These are phyloP conservation scores for Glyphotaelius pellucidus DNA, from an alignment of 2,888 invertebrate species.

Conservation along the genomic window DNA sequence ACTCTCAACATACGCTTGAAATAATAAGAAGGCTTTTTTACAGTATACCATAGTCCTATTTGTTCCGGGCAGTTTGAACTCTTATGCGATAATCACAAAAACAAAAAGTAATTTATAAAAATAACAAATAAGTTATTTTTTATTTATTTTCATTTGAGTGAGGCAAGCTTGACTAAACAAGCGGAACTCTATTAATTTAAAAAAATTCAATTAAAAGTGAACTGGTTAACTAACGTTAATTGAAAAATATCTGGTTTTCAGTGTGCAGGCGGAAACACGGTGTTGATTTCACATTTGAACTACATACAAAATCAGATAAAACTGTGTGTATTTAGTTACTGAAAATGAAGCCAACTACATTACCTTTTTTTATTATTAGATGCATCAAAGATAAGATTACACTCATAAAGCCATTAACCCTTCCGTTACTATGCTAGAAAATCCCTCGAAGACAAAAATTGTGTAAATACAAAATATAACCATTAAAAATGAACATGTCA, in stretches of 20 bases:
- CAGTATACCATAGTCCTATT: background rate
- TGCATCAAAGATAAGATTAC: background rate
- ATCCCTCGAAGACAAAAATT: too few relatives aligned
- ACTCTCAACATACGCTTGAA: too few relatives aligned
- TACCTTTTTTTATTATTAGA: background rate
- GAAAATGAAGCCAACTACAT: background rate
- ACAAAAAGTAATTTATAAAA: background rate
- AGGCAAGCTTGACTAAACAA: background rate
- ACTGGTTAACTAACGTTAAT: background rate
- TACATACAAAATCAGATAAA: background rate
- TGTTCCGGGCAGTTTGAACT: background rate
- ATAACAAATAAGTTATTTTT: background rate
- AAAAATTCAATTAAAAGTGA: background rate
- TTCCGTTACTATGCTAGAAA: too few relatives aligned
- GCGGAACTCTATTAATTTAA: background rate
- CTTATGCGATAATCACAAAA: background rate
- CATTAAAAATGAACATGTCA: too few relatives aligned
- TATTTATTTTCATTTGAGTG: background rate
- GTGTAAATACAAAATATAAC: too few relatives aligned
- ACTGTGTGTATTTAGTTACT: background rate
- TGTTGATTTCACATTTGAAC: background rate
- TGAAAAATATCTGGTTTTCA: background rate
- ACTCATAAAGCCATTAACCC: background rate
- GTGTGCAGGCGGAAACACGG: background rate
- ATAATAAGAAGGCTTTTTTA: too few relatives aligned